These are phyloP conservation scores for Rhaphigaster nebulosa DNA, from an alignment of 2,888 invertebrate genomes.

Conservation along the genomic window DNA sequence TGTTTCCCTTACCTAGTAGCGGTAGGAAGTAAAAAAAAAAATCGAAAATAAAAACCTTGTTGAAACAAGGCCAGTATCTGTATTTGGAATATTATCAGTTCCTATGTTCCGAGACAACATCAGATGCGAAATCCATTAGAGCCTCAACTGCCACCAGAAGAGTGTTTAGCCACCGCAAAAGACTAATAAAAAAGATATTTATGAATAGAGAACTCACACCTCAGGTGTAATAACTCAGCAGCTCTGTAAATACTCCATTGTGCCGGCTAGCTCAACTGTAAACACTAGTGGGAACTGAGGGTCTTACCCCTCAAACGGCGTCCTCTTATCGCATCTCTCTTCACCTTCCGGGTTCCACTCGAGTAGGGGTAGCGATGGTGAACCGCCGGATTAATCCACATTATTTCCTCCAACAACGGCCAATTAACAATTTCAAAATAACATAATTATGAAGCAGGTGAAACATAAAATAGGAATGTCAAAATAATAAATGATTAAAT, in stretches of 20 bases:
- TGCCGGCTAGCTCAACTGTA: background rate
- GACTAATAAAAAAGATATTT: constrained; percentile 16
- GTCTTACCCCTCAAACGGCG: background rate
- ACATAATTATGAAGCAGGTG: background rate
- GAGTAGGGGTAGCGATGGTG: background rate
- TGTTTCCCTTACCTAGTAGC: too few species aligned
- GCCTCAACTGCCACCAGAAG: background rate
- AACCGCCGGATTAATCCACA: background rate
- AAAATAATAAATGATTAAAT: too few species aligned
- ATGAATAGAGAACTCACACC: constrained; percentile 42
- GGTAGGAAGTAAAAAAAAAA: too few species aligned
- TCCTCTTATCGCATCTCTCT: constrained; percentile 9
- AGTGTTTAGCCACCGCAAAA: constrained; percentile 13
- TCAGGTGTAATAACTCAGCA: constrained; percentile 43
- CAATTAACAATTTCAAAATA: background rate
- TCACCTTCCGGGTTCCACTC: background rate
- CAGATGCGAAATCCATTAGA: constrained; percentile 18
- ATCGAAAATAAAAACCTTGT: too few species aligned
- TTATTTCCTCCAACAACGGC: background rate
- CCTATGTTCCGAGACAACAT: background rate
- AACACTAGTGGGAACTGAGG: constrained; percentile 45
- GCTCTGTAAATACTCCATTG: constrained; percentile 48
- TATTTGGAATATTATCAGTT: background rate
- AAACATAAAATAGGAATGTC: too few species aligned
- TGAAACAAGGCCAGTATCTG: too few species aligned